phyloP scores from a whole-genome alignment of 2,888 invertebrate species.

The Cerastis rubricosa region DNA sequence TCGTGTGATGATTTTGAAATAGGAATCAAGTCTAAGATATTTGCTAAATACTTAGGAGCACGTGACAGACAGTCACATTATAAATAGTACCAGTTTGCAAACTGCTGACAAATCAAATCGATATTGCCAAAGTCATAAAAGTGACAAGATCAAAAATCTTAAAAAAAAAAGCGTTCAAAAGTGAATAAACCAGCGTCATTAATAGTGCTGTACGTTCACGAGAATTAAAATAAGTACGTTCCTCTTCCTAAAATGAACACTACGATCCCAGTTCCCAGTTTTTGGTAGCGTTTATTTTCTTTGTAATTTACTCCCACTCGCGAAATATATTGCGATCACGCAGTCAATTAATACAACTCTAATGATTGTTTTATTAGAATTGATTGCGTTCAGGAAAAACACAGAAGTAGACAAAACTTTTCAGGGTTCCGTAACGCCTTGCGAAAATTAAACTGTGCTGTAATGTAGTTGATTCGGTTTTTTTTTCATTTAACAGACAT shows the following conservation, averaged over 20 bases:
- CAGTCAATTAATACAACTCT: slow-evolving; percentile 28
- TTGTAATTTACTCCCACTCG: background rate
- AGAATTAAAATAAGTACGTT: background rate
- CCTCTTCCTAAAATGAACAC: background rate
- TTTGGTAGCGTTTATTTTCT: background rate
- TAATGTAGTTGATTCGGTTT: background rate
- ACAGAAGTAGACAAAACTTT: slow-evolving; percentile 11
- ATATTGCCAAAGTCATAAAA: background rate
- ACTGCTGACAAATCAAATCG: background rate
- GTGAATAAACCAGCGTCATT: background rate
- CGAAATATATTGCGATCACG: slow-evolving; percentile 30
- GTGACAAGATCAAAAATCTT: background rate
- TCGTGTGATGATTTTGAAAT: too few species aligned
- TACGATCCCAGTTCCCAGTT: too few species aligned
- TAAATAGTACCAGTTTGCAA: background rate
- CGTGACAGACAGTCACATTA: too few species aligned
- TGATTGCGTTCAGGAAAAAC: slow-evolving; percentile 31
- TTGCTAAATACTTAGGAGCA: too few species aligned
- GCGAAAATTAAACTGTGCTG: background rate
- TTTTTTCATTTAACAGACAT: background rate
- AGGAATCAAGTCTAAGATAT: too few species aligned
- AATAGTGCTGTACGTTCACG: background rate
- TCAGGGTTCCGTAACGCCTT: background rate
- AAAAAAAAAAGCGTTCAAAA: background rate
- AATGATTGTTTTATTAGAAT: slow-evolving; percentile 57